These are phyloP conservation scores for Beroe forskalii DNA, from an alignment of 37 sponge, comb jelly and placozoan genomes.

Conservation along the genomic window DNA sequence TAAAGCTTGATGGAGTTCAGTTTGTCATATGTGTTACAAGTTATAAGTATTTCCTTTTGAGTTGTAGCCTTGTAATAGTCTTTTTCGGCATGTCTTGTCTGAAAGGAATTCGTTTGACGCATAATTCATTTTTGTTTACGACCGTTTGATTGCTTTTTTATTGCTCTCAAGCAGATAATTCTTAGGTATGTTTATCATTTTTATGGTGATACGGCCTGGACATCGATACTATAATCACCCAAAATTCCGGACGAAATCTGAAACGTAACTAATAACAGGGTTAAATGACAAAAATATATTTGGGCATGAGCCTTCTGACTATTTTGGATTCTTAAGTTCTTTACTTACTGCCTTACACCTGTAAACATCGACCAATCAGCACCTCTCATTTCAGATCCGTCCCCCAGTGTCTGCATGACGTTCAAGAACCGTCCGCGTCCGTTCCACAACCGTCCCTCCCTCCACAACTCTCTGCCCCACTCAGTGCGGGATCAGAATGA, in stretches of 20 bases:
- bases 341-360: too few species aligned
- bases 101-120: background rate
- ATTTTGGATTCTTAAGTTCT: too few species aligned
- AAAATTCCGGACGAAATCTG: too few species aligned
- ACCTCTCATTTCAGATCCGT: background rate
- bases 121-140: background rate
- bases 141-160: background rate
- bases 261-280: too few species aligned
- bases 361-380: too few species aligned
- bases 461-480: background rate
- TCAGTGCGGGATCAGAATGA: background rate
- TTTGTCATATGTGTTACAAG: background rate
- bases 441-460: conserved; percentile 26
- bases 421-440: conserved; percentile 28
- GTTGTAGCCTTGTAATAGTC: background rate
- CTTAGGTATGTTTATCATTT: background rate
- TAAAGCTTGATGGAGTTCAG: background rate
- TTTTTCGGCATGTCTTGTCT: conserved; percentile 8
- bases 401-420: background rate
- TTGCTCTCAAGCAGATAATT: background rate
- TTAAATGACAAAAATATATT: too few species aligned
- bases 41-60: background rate
- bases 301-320: too few species aligned
- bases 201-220: too few species aligned
- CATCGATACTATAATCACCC: too few species aligned